Evolutionary conservation across 2,888 invertebrate species (phyloP).

Genomic region (Acronicta psi): DNA sequence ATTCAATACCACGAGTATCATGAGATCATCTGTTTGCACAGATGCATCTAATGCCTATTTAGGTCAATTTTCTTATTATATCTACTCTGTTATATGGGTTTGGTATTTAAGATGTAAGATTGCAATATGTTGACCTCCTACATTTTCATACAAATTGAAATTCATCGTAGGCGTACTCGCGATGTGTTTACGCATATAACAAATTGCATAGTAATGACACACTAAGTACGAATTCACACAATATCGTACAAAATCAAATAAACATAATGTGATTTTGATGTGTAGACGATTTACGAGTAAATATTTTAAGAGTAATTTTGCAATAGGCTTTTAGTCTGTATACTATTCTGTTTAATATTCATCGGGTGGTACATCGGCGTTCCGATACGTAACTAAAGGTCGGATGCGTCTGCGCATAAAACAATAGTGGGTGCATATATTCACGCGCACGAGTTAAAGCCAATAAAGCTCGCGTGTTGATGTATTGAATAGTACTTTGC

Average conservation of each 20-base stretch:
- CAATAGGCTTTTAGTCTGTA: conserved; percentile 56
- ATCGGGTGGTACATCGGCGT: conserved; percentile 52
- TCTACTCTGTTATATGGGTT: conserved; percentile 3
- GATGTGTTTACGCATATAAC: conserved; percentile 20
- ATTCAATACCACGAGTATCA: neutral
- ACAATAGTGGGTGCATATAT: conserved; percentile 42
- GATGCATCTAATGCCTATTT: conserved; percentile 19
- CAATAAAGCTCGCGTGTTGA: conserved; percentile 23
- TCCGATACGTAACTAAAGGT: conserved; percentile 59
- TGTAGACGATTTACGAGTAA: conserved; percentile 38
- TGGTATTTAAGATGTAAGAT: conserved; percentile 34
- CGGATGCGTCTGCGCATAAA: conserved; percentile 41
- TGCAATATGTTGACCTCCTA: conserved; percentile 22
- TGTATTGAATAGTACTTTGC: conserved; percentile 11
- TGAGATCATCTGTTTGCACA: conserved; percentile 12
- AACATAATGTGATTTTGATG: conserved; percentile 53
- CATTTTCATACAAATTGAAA: conserved; percentile 33
- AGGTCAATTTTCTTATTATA: conserved; percentile 14
- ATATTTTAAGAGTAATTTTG: conserved; percentile 52
- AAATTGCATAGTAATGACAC: conserved; percentile 41
- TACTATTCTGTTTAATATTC: conserved; percentile 59
- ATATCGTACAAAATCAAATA: conserved; percentile 40
- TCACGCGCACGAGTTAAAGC: conserved; percentile 41
- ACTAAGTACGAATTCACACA: conserved; percentile 2
- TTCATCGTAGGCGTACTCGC: conserved; percentile 23